Evolutionary conservation across 2,888 invertebrate genomes (phyloP).

Genomic region (Stenoptilia bipunctidactyla): DNA sequence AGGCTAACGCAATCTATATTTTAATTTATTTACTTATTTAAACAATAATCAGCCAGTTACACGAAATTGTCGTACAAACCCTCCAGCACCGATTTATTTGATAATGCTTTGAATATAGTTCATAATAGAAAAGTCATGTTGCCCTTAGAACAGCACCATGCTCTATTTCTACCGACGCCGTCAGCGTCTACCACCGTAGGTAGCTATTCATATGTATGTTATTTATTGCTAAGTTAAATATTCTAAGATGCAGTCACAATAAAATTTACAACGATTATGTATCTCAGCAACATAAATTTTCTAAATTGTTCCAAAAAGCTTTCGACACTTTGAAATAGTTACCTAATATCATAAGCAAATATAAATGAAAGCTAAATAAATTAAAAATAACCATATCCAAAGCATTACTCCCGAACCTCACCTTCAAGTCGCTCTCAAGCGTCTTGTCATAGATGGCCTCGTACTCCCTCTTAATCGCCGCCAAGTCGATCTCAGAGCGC

Average conservation of each 20-base stretch:
- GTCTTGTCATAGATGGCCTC: constrained; percentile 78
- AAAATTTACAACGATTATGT: not conserved
- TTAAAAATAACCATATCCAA: not conserved
- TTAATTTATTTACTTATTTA: too few species aligned
- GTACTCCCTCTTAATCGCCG: constrained; percentile 77
- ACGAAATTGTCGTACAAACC: too few species aligned
- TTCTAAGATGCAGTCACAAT: not conserved
- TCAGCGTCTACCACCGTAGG: too few species aligned
- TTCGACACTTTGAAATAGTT: not conserved
- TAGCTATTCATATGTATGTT: too few species aligned
- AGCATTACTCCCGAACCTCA: constrained; percentile 26
- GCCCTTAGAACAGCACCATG: too few species aligned
- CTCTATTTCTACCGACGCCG: too few species aligned
- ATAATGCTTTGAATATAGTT: too few species aligned
- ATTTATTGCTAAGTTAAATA: not conserved
- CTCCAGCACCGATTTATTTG: too few species aligned
- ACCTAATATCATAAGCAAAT: not conserved
- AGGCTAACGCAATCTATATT: too few species aligned
- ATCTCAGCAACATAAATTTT: not conserved
- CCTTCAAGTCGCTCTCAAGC: constrained; percentile 74
- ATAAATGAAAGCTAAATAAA: too few species aligned
- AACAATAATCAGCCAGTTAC: too few species aligned
- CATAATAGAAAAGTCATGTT: too few species aligned
- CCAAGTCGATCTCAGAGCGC: constrained; percentile 78
- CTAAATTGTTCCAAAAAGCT: not conserved